Percentiles rank a stretch among this genome's conserved stretches.
These are phyloP conservation scores for Macrosiphum euphorbiae DNA, from an alignment of 2,888 invertebrate genomes.

Conservation along the genomic window DNA sequence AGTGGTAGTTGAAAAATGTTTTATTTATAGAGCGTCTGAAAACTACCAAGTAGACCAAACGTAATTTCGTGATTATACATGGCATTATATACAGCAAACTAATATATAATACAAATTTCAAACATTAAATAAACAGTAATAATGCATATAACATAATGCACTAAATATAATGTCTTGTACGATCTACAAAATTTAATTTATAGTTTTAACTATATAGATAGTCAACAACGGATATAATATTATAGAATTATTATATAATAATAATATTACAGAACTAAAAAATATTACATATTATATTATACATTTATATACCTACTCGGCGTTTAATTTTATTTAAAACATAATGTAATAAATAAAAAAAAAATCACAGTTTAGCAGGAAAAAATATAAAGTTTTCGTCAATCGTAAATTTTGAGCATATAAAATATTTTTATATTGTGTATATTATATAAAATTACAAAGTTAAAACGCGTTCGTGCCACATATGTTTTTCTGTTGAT, in stretches of 20 bases:
- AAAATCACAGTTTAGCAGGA: not conserved
- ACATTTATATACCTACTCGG: not conserved
- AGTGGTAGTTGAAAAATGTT: not conserved
- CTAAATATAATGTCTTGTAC: not conserved
- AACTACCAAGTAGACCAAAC: not conserved
- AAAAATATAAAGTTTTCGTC: not conserved
- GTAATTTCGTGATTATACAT: not conserved
- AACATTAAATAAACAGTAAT: not conserved
- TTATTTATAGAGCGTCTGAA: not conserved
- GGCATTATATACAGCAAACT: not conserved
- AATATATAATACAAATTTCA: not conserved
- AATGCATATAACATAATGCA: not conserved
- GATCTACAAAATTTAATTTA: not conserved
- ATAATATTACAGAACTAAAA: not conserved
- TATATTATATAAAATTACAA: not conserved
- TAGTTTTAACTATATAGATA: not conserved
- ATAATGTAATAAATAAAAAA: not conserved
- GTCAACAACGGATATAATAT: not conserved
- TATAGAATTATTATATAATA: too few species aligned
- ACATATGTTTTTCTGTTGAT: not conserved
- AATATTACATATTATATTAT: not conserved
- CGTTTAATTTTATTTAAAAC: not conserved
- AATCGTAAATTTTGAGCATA: not conserved
- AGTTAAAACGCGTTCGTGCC: not conserved
- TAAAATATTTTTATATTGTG: not conserved